Evolutionary conservation across 2,888 invertebrate species (phyloP), one percentile per base, ranked within the genome.

Genomic region (Drosophila helvetica): DNA sequence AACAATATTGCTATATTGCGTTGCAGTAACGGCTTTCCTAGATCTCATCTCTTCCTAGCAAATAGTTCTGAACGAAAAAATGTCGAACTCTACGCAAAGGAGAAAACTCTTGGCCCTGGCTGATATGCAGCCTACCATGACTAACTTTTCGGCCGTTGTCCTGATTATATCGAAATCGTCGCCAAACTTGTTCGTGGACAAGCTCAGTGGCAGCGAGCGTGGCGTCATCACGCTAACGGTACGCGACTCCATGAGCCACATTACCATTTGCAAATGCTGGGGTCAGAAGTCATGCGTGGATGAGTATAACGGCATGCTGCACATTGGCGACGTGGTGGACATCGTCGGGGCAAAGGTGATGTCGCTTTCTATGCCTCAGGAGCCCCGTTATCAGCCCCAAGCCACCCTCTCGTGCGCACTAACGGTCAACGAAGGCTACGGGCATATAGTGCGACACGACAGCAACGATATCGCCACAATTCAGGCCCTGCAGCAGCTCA

Each of bases 211-310:
- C 3, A 93, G 93, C 62, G 91, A 92, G 33, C 93, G 94, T 76
- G 95, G 94, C n/a, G 96, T 96, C 0, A 95, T 95, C 92, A 95
- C 94, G 60, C 96, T 96, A 75, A 96, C 96, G 0, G 75, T 96
- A 27, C 93, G 96, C 73, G 97, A 96, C 92, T 95, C 96, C 0
- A 93, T 94, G 18, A 90, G 93, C 1, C 95, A 96, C 89, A 94
- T 95, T 6, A 95, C 96, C 52, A 96, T 96, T 89, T 95, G 95
- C 17, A 95, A 95, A 70, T 95, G 94, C 72, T 97, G 96, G 96
- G 96, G 96, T 3, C 93, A 94, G 5, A 93, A 93, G 64, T 94
- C 94, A 74, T 94, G 93, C 82, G 93, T 96, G 19, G 92, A 93
- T 46, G 94, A 94, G 61, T 93, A 95, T 75, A 93, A 94, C 79